Percentiles rank a stretch among this genome's conserved stretches.
Evolutionary conservation across 2,113 vertebrate species (phyloP).

Genomic region (Gambusia affinis): DNA sequence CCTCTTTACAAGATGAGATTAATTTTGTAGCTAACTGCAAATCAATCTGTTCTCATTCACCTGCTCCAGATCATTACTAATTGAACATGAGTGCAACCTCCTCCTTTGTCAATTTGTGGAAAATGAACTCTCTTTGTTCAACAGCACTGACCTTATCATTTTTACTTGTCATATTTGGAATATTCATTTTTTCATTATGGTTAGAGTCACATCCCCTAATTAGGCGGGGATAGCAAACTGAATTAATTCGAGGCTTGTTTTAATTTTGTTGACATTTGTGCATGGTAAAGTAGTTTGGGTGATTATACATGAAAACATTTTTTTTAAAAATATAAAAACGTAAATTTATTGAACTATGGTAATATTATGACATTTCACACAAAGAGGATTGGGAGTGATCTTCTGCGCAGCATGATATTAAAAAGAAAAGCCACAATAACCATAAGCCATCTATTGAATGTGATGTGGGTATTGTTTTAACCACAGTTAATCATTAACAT

Average conservation of each 20-base stretch:
- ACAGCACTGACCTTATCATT: slow-evolving; percentile 72
- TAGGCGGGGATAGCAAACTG: slow-evolving; percentile 56
- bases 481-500: background rate
- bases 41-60: slow-evolving; percentile 56
- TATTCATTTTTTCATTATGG: slow-evolving; percentile 64
- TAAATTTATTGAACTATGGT: background rate
- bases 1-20: slow-evolving; percentile 34
- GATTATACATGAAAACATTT: slow-evolving; percentile 16
- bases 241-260: slow-evolving; percentile 59
- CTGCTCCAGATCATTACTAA: slow-evolving; percentile 64
- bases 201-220: slow-evolving; percentile 63
- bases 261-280: slow-evolving; percentile 56
- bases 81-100: slow-evolving; percentile 58
- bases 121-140: slow-evolving; percentile 55
- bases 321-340: background rate
- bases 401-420: slow-evolving; percentile 2
- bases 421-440: background rate
- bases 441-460: slow-evolving; percentile 15
- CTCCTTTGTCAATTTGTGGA: slow-evolving; percentile 50
- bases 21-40: slow-evolving; percentile 58
- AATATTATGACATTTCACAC: background rate
- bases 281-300: slow-evolving; percentile 38
- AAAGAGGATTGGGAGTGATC: background rate
- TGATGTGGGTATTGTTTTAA: slow-evolving; percentile 7
- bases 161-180: slow-evolving; percentile 64